Evolutionary conservation across 1,140 invertebrate species (phyloP), one percentile per base, ranked within the genome.

Genomic region (honey bee (Apis mellifera)): DNA sequence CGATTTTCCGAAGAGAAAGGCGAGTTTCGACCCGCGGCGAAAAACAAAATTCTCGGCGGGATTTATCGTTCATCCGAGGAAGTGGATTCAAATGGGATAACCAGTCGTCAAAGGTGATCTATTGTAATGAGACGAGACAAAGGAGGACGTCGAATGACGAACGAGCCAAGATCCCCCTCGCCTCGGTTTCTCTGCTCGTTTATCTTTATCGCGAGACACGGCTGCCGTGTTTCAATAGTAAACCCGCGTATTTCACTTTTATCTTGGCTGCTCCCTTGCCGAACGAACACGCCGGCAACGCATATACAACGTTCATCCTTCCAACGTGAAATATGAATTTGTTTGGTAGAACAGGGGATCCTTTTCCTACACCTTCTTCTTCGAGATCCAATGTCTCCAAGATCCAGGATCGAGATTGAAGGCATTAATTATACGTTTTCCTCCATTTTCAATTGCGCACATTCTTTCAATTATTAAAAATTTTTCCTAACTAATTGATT

Each of bases 251-350:
- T 91, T 90, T 91, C 89, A 91, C 89, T 91, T 91, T 91, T 91
- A 91, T 91, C 89, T 89, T 68, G 62, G 68, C 74, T 69, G 84
- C 83, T 90, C 83, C 88, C 71, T 79, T 57, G 65, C 73, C 66
- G 72, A 83, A 84, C 80, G 73, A 86, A 69, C 76, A 73, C 42
- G 12, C 15, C 54, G 13, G 32, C 32, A n/a, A 26, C 26, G 15
- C 71, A 12, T 26, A 57, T 19, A 57, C 78, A 83, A 78, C 89
- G 76, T 66, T 57, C 77, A 66, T 78, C 77, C 80, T 88, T 84
- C 76, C 62, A 73, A 72, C 82, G 88, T 91, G 90, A 91, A 91
- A 91, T 91, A 91, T 91, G 89, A 91, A 91, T 91, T 91, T 91
- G 89, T 91, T 91, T 91, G 90, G 77, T 74, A 79, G 87, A 75